A percentile compares a stretch with the other conserved stretches of the same genome.
Conservation (phyloP, 1,140 invertebrate species). For the Aphidius gifuensis region DNA sequence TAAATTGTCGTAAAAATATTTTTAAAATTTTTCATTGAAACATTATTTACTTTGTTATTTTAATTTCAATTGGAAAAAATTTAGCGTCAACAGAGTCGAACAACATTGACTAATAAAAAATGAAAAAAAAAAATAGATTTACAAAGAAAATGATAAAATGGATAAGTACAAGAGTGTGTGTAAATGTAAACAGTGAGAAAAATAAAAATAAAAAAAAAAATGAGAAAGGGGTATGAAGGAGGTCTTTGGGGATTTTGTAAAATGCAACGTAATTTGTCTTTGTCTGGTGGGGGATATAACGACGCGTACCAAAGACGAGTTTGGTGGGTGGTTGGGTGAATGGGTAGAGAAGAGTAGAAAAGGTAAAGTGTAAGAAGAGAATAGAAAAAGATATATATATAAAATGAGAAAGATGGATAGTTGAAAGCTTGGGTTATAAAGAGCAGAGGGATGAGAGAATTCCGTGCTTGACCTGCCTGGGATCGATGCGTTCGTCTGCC, state of each 20-base stretch:
- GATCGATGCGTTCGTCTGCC: conserved; percentile 57
- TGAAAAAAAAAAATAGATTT: too few species aligned
- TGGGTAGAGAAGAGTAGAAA: neutral
- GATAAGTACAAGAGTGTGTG: too few species aligned
- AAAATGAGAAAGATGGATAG: conserved; percentile 11
- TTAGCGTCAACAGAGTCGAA: too few species aligned
- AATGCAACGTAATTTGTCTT: conserved; percentile 58
- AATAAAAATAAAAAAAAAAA: conserved; percentile 27
- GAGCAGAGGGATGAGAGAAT: conserved; percentile 31
- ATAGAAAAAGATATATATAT: neutral
- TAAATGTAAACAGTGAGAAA: conserved; percentile 3
- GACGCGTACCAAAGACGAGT: neutral
- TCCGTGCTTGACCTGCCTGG: conserved; percentile 55
- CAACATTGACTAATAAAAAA: too few species aligned
- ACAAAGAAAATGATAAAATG: too few species aligned
- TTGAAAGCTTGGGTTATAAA: conserved; percentile 5
- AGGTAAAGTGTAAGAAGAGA: neutral
- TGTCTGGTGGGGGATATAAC: conserved; percentile 46
- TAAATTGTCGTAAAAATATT: too few species aligned
- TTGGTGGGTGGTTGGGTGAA: too few species aligned
- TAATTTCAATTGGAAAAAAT: too few species aligned
- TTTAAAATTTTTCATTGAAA: too few species aligned
- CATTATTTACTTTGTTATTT: too few species aligned
- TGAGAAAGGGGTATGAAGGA: conserved; percentile 29
- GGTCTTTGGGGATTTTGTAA: conserved; percentile 51